These are phyloP conservation scores for Diploscapter pachys DNA, from an alignment of 1,140 invertebrate genomes.

Conservation along the genomic window DNA sequence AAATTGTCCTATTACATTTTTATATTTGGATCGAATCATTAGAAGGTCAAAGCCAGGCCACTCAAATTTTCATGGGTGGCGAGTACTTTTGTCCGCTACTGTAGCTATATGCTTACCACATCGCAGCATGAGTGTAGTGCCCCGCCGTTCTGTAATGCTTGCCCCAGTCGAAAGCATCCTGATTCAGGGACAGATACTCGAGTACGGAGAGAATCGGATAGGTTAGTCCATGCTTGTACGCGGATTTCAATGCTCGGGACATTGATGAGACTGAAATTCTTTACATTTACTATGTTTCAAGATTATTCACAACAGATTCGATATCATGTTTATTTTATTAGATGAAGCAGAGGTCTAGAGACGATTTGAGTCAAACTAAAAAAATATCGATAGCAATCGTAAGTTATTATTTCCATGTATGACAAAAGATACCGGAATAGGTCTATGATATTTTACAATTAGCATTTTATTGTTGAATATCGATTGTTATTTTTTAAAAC, in stretches of 20 bases:
- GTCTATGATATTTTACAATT: too few relatives aligned
- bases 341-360: constrained; percentile 79
- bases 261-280: constrained; percentile 45
- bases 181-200: constrained; percentile 89
- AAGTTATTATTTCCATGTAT: too few relatives aligned
- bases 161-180: constrained; percentile 94
- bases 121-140: constrained; percentile 81
- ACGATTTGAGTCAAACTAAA: constrained; percentile 19
- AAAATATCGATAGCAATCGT: too few relatives aligned
- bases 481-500: too few relatives aligned
- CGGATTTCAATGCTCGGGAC: constrained; percentile 43
- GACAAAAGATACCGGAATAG: constrained; percentile 6
- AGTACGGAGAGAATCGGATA: constrained; percentile 91
- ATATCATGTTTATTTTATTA: constrained; percentile 64
- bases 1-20: too few relatives aligned
- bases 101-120: constrained; percentile 60
- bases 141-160: constrained; percentile 87
- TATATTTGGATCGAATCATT: too few relatives aligned
- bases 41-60: not conserved
- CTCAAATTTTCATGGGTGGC: too few relatives aligned
- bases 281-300: constrained; percentile 66
- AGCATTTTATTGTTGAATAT: too few relatives aligned
- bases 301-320: constrained; percentile 70
- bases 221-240: constrained; percentile 71
- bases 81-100: not conserved